Percentiles rank a stretch among this genome's conserved stretches.
These are phyloP conservation scores for Arctopsyche grandis DNA, from an alignment of 1,140 invertebrate genomes.

Conservation along the genomic window DNA sequence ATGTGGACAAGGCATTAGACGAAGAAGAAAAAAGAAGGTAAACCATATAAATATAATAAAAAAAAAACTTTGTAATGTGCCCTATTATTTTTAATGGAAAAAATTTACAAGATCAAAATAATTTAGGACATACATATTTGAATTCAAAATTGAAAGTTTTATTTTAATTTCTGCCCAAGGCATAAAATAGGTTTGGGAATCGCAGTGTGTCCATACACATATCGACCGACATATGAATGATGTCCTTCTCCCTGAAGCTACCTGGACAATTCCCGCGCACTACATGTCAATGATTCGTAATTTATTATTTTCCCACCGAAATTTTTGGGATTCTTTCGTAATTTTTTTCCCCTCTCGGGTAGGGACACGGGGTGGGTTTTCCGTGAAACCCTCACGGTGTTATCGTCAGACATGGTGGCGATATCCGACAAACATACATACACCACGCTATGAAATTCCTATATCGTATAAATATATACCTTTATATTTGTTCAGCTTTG, in stretches of 20 bases:
- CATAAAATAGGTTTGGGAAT: neutral
- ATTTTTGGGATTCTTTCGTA: constrained; percentile 42
- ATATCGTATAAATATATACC: neutral
- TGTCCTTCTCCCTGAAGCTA: constrained; percentile 26
- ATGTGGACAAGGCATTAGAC: too few species aligned
- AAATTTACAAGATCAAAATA: too few species aligned
- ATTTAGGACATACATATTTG: too few species aligned
- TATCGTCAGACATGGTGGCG: constrained; percentile 29
- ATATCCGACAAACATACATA: neutral
- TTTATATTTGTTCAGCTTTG: constrained; percentile 32
- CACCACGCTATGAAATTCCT: neutral
- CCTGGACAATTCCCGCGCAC: constrained; percentile 35
- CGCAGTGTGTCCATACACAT: neutral
- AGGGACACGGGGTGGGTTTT: neutral
- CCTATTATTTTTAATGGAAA: too few species aligned
- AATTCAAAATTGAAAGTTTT: too few species aligned
- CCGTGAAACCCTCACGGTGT: neutral
- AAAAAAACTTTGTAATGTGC: too few species aligned
- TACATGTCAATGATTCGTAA: constrained; percentile 52
- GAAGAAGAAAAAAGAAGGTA: too few species aligned
- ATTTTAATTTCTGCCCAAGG: too few species aligned
- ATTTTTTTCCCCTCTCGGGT: constrained; percentile 7
- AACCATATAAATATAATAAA: too few species aligned
- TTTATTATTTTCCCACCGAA: constrained; percentile 49
- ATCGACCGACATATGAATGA: constrained; percentile 33